These are phyloP conservation scores for Micronycteris hirsuta DNA, from an alignment of 2,113 vertebrate species.

Conservation along the genomic window DNA sequence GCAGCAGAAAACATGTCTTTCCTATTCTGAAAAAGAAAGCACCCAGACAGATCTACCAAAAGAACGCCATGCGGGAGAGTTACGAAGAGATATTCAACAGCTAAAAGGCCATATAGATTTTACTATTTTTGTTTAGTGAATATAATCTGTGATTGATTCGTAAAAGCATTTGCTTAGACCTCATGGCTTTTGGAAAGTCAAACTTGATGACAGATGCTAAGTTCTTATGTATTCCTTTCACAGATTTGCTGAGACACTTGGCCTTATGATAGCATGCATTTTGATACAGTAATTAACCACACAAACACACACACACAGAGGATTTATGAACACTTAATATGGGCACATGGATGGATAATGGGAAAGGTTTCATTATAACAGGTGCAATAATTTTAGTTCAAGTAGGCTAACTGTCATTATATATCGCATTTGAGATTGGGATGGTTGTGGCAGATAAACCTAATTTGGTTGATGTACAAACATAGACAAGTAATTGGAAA, in stretches of 20 bases:
- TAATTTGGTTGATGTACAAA: background rate
- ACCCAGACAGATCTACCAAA: background rate
- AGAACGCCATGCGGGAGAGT: background rate
- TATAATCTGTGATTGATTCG: conserved; percentile 30
- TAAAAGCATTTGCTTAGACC: conserved; percentile 45
- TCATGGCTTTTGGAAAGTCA: conserved; percentile 50
- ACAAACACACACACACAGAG: conserved; percentile 12
- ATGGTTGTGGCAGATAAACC: background rate
- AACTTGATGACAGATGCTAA: conserved; percentile 46
- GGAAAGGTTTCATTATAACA: conserved; percentile 25
- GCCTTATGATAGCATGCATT: conserved; percentile 45
- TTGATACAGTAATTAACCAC: conserved; percentile 52
- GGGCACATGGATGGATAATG: background rate
- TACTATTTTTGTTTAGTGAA: conserved; percentile 19
- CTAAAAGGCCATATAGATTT: background rate
- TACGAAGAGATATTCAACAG: background rate
- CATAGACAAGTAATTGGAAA: background rate
- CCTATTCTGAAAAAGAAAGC: background rate
- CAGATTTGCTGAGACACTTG: conserved; percentile 52
- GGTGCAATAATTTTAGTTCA: conserved; percentile 4
- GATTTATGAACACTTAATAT: conserved; percentile 29
- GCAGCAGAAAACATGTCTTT: background rate
- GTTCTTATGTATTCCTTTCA: conserved; percentile 54
- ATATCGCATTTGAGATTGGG: background rate
- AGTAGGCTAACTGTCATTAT: background rate